Base-by-base conservation (phyloP, 2,797 vertebrate species). In the Propithecus deckenii region DNA sequence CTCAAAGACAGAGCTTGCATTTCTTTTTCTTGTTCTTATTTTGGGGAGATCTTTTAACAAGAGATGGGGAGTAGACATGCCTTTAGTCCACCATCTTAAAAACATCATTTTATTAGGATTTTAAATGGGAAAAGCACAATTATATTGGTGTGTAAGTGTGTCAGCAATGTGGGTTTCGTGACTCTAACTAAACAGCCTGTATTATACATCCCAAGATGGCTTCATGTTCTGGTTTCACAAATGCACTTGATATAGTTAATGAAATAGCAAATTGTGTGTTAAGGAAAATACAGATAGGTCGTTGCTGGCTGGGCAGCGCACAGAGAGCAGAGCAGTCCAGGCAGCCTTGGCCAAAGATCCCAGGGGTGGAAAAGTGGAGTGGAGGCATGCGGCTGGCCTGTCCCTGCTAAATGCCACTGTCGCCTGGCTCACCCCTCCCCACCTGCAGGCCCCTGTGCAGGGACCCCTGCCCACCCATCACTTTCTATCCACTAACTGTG, bases 21-120 rank as follows among this genome's bases (percentile, higher is more conserved):
- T 96, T 90, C 38, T 71, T 30, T 23, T 86, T 86, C 57, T 67
- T 30, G 35, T 48, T 93, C n/a, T 79, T 95, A 4, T 76, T 61
- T 46, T 5, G 9, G 30, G 50, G 41, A 76, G 55, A 11, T 55
- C 55, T 90, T 90, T 78, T 35, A 95, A 61, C 43, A 78, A 67
- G 48, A 92, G 57, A 83, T 63, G 4, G 8, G 41, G 12, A 78
- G 30, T 32, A 74, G 55, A 65, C 43, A 69, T 78, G 57, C n/a
- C 57, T 85, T 79, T 71, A 61, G 71, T n/a, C 25, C 7, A 2
- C n/a, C 81, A 78, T 71, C 89, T 89, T 93, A 65, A 59, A 93
- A 84, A 81, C 14, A 61, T 4, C 46, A 43, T 71, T 93, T 86
- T 17, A 6, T 91, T 86, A 90, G 78, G 13, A 43, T 88, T 67